Evolutionary conservation across 1,140 invertebrate genomes (phyloP), one percentile per base, ranked within the genome.

Genomic region (Cydia pomonella): DNA sequence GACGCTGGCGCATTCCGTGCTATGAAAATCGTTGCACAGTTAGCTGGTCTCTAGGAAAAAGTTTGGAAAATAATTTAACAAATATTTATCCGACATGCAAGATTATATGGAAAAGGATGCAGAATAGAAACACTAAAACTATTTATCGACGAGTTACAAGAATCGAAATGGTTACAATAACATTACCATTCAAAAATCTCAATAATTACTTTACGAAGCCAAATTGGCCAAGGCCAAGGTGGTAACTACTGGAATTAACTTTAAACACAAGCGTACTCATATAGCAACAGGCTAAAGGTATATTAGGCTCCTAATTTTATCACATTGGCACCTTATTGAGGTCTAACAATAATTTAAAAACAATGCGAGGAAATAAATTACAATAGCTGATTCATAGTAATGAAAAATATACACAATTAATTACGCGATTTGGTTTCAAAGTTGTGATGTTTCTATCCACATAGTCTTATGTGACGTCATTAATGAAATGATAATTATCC

Each of bases 241-340:
- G 47, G 47, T 12, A 59, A 59, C 53, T 59, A 59, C 21, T 59
- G 53, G 21, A 7, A 59, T 12, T 21, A 59, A 59, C 84, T 84
- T 83, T 80, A 81, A 82, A 80, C 76, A 80, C 77, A 73, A 80
- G 79, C 79, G 71, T 81, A 87, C 79, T 80, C 79, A 82, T 82
- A 82, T 78, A 76, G 80, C 80, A 87, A 86, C 77, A 81, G 50
- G 63, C 79, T 85, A 87, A 83, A 27, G n/a, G 7, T 64, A 78
- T 85, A 82, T 90, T 92, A 92, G 90, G 89, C 88, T 88, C 77
- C 85, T 86, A 87, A 90, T 87, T 89, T 89, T 92, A 92, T 92
- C 91, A 93, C 91, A 93, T 93, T 90, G 87, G 87, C 90, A 90
- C 89, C 89, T 66, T 87, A 90, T 79, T 77, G 83, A 89, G 82